Evolutionary conservation across 2,888 invertebrate genomes (phyloP), one percentile per base, ranked within the genome.

Genomic region (Drosophila quinaria): DNA sequence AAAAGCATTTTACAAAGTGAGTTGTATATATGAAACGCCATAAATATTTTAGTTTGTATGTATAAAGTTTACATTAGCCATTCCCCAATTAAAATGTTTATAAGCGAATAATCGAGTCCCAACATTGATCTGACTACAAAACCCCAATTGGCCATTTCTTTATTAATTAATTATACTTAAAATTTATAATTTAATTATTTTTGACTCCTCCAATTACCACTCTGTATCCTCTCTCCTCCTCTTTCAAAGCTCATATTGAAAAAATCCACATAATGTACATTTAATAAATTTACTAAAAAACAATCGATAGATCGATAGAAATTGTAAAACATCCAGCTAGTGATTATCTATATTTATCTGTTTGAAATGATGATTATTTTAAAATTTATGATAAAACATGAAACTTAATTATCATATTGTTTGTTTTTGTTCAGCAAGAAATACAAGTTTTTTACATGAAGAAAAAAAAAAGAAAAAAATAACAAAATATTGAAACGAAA

Each of bases 291-390:
- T 39, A 44, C 50, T n/a, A 11, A n/a, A 47, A 49, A 47, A 49
- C 25, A 61, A 11, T 35, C 39, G 10, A 58, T 22, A 22, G 22
- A 13, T 35, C 39, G 8, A 58, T 13, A 47, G 29, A 49, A 37
- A 11, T 64, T 19, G 9, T 15, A 56, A 44, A 61, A 60, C 73
- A 66, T 52, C 63, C 63, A 70, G 78, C 78, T 89, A 78, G 80
- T 69, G 64, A 47, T 51, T 50, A 72, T 78, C 62, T 74, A 78
- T 78, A 73, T 63, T 76, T 70, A 89, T 85, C 84, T 85, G 89
- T 85, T 85, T 85, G 84, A 70, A 61, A 78, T 80, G 84, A 84
- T 84, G 84, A 89, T 84, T 87, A 89, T 89, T 84, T 89, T 60
- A 72, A 75, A 60, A 68, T 74, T 80, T 80, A 74, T 73, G 72